phyloP scores from a whole-genome alignment of 1,140 invertebrate genomes.

The Sycophaga agraensis region DNA sequence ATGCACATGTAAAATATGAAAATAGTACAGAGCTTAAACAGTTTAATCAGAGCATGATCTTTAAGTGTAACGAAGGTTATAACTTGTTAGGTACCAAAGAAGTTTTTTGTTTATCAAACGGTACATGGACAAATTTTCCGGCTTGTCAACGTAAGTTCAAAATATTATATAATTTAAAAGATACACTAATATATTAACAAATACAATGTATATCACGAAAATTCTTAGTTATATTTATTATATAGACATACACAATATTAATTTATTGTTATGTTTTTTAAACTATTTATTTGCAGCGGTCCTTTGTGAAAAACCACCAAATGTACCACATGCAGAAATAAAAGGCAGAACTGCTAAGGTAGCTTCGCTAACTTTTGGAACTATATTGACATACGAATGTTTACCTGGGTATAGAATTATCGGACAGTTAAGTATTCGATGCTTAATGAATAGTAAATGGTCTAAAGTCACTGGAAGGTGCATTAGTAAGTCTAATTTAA shows the following conservation, averaged over 20 bases:
- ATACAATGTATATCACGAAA: too few relatives aligned
- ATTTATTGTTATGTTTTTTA: neutral
- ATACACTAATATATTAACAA: neutral
- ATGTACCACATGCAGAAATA: slow-evolving; percentile 34
- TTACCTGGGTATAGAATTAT: slow-evolving; percentile 53
- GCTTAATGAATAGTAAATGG: slow-evolving; percentile 60
- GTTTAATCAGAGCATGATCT: slow-evolving; percentile 40
- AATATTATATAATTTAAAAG: neutral
- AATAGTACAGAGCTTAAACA: slow-evolving; percentile 33
- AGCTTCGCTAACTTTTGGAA: slow-evolving; percentile 48
- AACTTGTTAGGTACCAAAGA: slow-evolving; percentile 43
- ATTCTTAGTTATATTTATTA: too few relatives aligned
- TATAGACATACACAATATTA: too few relatives aligned
- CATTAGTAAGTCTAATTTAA: slow-evolving; percentile 47
- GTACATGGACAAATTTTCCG: slow-evolving; percentile 54
- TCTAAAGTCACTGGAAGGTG: slow-evolving; percentile 60
- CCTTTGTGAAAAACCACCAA: slow-evolving; percentile 43
- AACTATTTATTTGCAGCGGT: slow-evolving; percentile 42
- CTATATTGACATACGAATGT: slow-evolving; percentile 56
- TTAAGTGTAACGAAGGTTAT: slow-evolving; percentile 55
- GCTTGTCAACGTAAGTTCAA: slow-evolving; percentile 47
- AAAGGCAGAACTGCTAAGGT: slow-evolving; percentile 27
- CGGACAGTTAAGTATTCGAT: slow-evolving; percentile 57
- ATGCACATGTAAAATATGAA: slow-evolving; percentile 46
- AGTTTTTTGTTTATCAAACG: slow-evolving; percentile 51